Percentiles rank a stretch among this genome's conserved stretches.
phyloP scores from a whole-genome alignment of 2,888 invertebrate genomes.

The Cinara cedri region DNA sequence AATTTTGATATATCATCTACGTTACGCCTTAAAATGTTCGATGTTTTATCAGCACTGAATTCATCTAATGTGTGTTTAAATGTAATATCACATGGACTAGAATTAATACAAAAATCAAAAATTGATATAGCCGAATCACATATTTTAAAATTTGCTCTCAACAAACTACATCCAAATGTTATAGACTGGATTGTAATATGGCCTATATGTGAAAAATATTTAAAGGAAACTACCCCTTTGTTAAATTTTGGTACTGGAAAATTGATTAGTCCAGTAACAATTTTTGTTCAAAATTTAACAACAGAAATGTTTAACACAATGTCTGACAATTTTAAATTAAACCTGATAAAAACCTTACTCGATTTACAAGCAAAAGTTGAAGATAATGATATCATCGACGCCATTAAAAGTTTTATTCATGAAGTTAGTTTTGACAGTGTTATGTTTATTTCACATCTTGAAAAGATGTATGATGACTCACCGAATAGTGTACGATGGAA shows the following conservation, averaged over 20 bases:
- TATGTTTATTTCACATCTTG: constrained; percentile 56
- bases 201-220: constrained; percentile 50
- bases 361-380: constrained; percentile 52
- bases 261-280: constrained; percentile 52
- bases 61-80: constrained; percentile 19
- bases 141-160: constrained; percentile 50
- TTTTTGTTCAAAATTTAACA: constrained; percentile 63
- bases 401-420: constrained; percentile 58
- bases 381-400: constrained; percentile 55
- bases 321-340: constrained; percentile 55
- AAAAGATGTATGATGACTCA: constrained; percentile 50
- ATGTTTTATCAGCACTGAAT: constrained; percentile 37
- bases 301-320: constrained; percentile 65
- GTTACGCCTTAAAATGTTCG: constrained; percentile 42
- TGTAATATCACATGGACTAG: constrained; percentile 28
- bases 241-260: constrained; percentile 55
- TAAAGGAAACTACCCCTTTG: constrained; percentile 28
- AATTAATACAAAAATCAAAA: constrained; percentile 38
- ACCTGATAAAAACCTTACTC: constrained; percentile 55
- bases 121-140: constrained; percentile 54
- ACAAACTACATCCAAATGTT: constrained; percentile 46
- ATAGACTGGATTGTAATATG: constrained; percentile 44
- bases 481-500: constrained; percentile 68
- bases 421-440: constrained; percentile 58
- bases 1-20: constrained; percentile 33